These are phyloP conservation scores for Drosophila kuntzei DNA, from an alignment of 2,888 invertebrate species.

Conservation along the genomic window DNA sequence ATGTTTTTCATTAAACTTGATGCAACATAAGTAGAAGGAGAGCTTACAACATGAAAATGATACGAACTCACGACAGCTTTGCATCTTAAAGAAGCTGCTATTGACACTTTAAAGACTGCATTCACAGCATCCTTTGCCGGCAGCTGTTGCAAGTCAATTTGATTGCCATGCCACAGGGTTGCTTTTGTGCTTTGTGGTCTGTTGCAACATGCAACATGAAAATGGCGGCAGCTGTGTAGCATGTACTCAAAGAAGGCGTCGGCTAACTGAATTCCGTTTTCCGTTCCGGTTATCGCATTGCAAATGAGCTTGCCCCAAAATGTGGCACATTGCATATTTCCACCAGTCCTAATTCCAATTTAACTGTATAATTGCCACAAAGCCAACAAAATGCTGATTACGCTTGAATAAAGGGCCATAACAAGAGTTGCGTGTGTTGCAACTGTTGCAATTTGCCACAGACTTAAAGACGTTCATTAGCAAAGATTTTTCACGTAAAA, in stretches of 20 bases:
- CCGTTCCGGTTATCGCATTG: conserved; percentile 31
- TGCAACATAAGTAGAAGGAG: conserved; percentile 15
- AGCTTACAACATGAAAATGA: conserved; percentile 15
- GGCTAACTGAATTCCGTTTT: conserved; percentile 28
- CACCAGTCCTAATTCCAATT: conserved; percentile 35
- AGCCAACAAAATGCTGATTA: conserved; percentile 40
- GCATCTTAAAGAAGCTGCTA: conserved; percentile 14
- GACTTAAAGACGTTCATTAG: conserved; percentile 46
- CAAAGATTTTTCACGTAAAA: conserved; percentile 11
- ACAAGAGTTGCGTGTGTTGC: conserved; percentile 32
- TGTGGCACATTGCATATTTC: conserved; percentile 1
- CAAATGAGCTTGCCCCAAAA: conserved; percentile 20
- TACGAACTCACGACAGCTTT: not conserved
- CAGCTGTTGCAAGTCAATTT: conserved; percentile 56
- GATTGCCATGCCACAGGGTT: conserved; percentile 31
- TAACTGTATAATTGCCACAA: conserved; percentile 52
- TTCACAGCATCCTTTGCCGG: conserved; percentile 11
- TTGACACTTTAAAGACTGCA: conserved; percentile 31
- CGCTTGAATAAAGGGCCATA: conserved; percentile 10
- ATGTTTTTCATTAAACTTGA: conserved; percentile 34
- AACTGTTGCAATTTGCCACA: conserved; percentile 32
- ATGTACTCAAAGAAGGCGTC: conserved; percentile 24
- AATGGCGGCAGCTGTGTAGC: conserved; percentile 64
- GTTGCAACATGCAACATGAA: conserved; percentile 58
- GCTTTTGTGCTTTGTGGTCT: conserved; percentile 46